Evolutionary conservation across 2,888 invertebrate genomes (phyloP), one percentile per base, ranked within the genome.

Genomic region (Autographa pulchrina): DNA sequence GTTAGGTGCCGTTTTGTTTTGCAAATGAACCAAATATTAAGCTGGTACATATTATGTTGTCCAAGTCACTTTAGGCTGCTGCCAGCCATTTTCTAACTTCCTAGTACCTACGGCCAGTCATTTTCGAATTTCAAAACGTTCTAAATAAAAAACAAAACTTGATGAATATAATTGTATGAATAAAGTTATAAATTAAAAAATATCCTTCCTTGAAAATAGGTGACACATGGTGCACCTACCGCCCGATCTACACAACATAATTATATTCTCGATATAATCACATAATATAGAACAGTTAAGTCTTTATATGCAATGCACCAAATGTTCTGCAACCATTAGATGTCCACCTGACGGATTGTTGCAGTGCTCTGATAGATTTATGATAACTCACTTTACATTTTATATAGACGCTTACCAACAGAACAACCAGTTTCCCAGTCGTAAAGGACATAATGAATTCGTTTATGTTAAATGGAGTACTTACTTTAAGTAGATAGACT

Each of bases 271-370:
- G 65, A 75, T 78, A 72, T 74, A 72, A 80, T 81, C 63, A n/a
- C 54, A 73, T 70, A 59, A 73, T 70, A 61, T 63, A 75, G 48
- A 69, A 70, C 68, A 66, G 61, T 66, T 75, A 79, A 69, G 62
- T 54, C 56, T 75, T 74, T 77, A 74, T 75, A 80, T 71, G 60
- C 70, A 74, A 77, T 77, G 62, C 70, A 16, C 75, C 79, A 81
- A 72, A 73, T 80, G 82, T 75, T 80, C 64, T 60, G 1, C 20
- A 18, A 13, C 32, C 63, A 65, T 71, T 25, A 64, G 62, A 59
- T 69, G 72, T 56, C 56, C 65, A 74, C 25, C 68, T 79, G 62
- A 75, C 69, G 56, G 16, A 73, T 72, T 35, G 58, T 67, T 68
- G 43, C 52, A 68, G 66, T 61, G 56, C 76, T 62, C 31, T 77